Evolutionary conservation across 2,888 invertebrate species (phyloP).

Genomic region (Blastobasis lacticolella): DNA sequence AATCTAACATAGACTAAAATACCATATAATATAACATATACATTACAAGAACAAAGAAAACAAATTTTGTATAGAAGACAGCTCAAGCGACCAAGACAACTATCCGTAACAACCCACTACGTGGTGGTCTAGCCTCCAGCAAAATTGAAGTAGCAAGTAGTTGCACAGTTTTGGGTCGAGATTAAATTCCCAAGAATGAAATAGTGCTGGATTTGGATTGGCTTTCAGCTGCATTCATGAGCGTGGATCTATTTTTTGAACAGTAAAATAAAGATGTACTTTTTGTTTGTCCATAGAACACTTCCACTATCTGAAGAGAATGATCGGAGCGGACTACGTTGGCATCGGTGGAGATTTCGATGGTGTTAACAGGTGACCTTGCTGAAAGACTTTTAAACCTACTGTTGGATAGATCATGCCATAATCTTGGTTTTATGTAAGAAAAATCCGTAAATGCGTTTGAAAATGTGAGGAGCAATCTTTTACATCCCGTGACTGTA

Average conservation of each 20-base stretch:
- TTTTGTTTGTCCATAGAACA: conserved; percentile 48
- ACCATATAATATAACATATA: too few species aligned
- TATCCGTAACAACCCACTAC: too few species aligned
- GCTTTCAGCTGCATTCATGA: neutral
- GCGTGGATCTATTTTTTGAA: too few species aligned
- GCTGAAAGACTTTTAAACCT: too few species aligned
- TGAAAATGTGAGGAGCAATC: neutral
- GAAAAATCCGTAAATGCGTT: neutral
- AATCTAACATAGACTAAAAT: too few species aligned
- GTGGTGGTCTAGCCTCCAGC: too few species aligned
- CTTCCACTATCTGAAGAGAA: conserved; percentile 76
- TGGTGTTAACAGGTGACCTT: conserved; percentile 73
- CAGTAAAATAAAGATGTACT: neutral
- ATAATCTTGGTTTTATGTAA: neutral
- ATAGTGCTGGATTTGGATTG: too few species aligned
- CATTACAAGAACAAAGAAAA: too few species aligned
- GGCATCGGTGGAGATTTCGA: conserved; percentile 78
- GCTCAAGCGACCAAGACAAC: too few species aligned
- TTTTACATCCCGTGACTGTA: neutral
- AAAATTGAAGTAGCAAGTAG: conserved; percentile 1
- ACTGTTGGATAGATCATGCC: neutral
- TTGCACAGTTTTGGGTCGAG: neutral
- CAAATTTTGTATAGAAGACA: too few species aligned
- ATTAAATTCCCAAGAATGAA: neutral
- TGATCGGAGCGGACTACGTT: conserved; percentile 76